Conservation (phyloP, 2,888 invertebrate species). For the Tenthredo amoena region DNA sequence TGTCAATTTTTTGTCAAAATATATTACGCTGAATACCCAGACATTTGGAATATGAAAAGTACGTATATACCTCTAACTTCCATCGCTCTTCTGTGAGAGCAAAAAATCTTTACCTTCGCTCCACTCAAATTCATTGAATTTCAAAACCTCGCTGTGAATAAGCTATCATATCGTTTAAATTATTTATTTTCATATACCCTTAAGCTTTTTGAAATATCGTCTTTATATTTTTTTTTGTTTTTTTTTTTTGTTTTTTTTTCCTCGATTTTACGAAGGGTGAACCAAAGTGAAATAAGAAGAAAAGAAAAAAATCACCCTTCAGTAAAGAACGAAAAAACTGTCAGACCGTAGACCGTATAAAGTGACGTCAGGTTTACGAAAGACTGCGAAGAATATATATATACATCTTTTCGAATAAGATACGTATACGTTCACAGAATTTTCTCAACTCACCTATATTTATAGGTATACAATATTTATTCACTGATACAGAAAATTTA, state of each 20-base stretch:
- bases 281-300: neutral
- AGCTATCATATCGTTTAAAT: neutral
- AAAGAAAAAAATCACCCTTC: neutral
- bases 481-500: no score
- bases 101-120: neutral
- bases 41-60: neutral
- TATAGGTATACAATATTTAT: no score
- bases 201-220: neutral
- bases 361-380: neutral
- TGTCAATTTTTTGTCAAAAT: neutral
- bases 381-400: neutral
- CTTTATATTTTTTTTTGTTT: neutral
- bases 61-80: neutral
- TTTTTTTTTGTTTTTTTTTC: no score
- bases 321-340: no score
- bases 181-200: neutral
- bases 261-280: no score
- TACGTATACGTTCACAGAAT: neutral
- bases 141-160: neutral
- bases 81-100: neutral
- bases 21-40: neutral
- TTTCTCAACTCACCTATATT: no score
- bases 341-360: neutral
- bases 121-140: neutral
- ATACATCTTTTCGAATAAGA: neutral